Evolutionary conservation across 2,797 vertebrate species (phyloP).

Genomic region (Martes flavigula): DNA sequence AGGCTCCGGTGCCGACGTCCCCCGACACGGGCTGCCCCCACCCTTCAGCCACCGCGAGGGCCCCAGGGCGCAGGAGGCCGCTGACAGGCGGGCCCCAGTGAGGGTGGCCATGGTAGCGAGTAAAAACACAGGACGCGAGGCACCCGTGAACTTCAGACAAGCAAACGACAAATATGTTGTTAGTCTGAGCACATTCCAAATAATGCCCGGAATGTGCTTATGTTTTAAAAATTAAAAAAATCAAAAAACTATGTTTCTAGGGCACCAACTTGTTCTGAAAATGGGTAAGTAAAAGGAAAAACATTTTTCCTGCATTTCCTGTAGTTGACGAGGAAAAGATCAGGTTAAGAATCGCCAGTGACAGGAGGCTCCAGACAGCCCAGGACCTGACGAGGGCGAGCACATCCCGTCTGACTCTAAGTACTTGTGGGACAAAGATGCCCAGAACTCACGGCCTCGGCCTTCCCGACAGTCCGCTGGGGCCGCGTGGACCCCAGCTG

Average conservation of each 20-base stretch:
- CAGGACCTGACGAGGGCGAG: background rate
- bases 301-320: background rate
- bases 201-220: background rate
- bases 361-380: background rate
- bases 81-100: background rate
- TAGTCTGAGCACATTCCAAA: background rate
- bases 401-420: background rate
- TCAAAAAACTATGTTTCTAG: background rate
- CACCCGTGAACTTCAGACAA: background rate
- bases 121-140: background rate
- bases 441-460: background rate
- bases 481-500: background rate
- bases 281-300: background rate
- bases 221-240: background rate
- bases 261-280: background rate
- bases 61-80: background rate
- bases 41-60: too few relatives aligned
- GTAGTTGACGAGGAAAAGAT: background rate
- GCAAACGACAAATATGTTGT: background rate
- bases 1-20: background rate
- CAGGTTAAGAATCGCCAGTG: too few relatives aligned
- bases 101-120: background rate
- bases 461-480: background rate
- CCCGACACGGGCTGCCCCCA: rapidly evolving
- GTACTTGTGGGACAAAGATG: background rate